Conservation (phyloP, 2,113 vertebrate species). For the Gasterosteus nipponicus region DNA sequence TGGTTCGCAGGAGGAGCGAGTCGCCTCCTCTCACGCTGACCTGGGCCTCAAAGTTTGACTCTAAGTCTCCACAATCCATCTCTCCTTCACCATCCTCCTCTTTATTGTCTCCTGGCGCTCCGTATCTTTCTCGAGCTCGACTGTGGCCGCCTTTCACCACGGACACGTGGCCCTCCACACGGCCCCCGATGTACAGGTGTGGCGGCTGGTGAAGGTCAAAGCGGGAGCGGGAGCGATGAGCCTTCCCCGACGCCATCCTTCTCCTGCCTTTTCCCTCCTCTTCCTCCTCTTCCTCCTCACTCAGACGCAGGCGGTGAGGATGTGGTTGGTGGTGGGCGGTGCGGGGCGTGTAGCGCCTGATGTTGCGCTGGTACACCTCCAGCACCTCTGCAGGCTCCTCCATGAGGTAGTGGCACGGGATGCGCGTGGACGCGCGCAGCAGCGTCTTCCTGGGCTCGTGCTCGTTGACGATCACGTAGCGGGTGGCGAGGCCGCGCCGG, state of each 20-base stretch:
- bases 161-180: constrained; percentile 65
- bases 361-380: constrained; percentile 83
- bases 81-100: constrained; percentile 70
- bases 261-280: constrained; percentile 58
- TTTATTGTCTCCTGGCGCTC: constrained; percentile 74
- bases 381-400: constrained; percentile 80
- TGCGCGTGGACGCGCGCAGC: constrained; percentile 76
- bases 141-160: constrained; percentile 63
- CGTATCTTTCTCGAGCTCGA: constrained; percentile 54
- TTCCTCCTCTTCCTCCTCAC: constrained; percentile 84
- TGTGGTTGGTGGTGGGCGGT: constrained; percentile 67
- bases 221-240: constrained; percentile 79
- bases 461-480: constrained; percentile 88
- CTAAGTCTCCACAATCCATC: constrained; percentile 65
- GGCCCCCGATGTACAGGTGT: constrained; percentile 84
- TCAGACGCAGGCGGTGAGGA: constrained; percentile 71
- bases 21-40: constrained; percentile 71
- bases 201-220: constrained; percentile 83
- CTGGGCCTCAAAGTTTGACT: constrained; percentile 66
- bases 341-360: constrained; percentile 76
- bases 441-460: constrained; percentile 81
- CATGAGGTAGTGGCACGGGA: constrained; percentile 84
- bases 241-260: constrained; percentile 63
- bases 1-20: constrained; percentile 47
- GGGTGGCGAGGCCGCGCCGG: constrained; percentile 77